Conservation (phyloP, 2,113 vertebrate species). For the Plectropomus leopardus region DNA sequence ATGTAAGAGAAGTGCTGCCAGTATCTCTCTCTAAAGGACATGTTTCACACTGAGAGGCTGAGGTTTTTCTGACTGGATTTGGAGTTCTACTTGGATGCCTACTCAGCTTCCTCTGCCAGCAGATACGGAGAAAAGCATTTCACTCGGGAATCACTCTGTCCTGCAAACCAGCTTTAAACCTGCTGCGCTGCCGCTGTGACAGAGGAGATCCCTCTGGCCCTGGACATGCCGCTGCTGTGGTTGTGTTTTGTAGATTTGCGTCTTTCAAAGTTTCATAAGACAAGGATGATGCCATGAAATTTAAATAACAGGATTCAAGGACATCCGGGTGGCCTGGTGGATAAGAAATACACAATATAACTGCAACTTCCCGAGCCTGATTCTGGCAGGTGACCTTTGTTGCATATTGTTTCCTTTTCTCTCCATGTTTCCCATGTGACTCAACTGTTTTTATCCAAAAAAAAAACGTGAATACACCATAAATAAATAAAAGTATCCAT, state of each 20-base stretch:
- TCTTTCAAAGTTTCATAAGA: slow-evolving; percentile 24
- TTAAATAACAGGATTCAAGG: neutral
- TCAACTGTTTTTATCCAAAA: no score
- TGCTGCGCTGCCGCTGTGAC: slow-evolving; percentile 23
- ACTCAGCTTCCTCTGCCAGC: slow-evolving; percentile 46
- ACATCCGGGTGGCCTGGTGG: neutral
- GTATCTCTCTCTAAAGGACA: slow-evolving; percentile 30
- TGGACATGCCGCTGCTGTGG: slow-evolving; percentile 3
- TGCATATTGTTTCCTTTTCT: neutral
- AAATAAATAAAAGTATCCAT: no score
- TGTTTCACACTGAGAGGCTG: slow-evolving; percentile 50
- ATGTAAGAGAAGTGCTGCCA: slow-evolving; percentile 42
- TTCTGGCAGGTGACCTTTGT: no score
- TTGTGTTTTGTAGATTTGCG: slow-evolving; percentile 7
- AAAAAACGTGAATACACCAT: no score
- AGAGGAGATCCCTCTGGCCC: slow-evolving; percentile 29
- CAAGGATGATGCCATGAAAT: slow-evolving; percentile 11
- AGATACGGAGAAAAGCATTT: slow-evolving; percentile 44
- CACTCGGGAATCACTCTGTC: slow-evolving; percentile 35
- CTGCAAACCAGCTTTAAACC: slow-evolving; percentile 35
- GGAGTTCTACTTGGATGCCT: slow-evolving; percentile 51
- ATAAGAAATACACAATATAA: neutral
- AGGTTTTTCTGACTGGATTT: slow-evolving; percentile 62
- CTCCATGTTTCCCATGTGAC: no score
- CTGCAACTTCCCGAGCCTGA: no score